Percentiles rank a stretch among this genome's conserved stretches.
These are phyloP conservation scores for Caenorhabditis sp. DNA, from an alignment of 2,888 invertebrate genomes.

Conservation along the genomic window DNA sequence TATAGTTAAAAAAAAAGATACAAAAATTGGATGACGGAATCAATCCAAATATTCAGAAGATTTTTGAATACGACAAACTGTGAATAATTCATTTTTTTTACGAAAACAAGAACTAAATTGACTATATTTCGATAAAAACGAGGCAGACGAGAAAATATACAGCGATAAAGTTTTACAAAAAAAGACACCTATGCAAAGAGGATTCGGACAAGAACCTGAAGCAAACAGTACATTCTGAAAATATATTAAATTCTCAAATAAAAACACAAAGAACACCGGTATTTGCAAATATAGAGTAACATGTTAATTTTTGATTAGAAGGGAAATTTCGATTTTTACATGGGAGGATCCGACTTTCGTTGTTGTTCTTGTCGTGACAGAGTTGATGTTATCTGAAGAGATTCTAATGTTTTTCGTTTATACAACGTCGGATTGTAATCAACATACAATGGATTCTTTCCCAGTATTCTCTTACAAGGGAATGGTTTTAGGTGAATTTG, in stretches of 20 bases:
- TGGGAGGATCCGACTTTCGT: constrained; percentile 21
- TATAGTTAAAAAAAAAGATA: not conserved
- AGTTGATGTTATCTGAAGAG: constrained; percentile 30
- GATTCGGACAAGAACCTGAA: not conserved
- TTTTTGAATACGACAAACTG: not conserved
- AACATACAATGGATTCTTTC: no score
- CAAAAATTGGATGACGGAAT: not conserved
- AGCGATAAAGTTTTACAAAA: not conserved
- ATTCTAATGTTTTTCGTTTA: not conserved
- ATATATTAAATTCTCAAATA: not conserved
- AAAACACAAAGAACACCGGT: constrained; percentile 22
- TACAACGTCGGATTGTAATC: not conserved
- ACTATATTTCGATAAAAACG: not conserved
- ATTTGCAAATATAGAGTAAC: constrained; percentile 16
- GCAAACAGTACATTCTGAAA: not conserved
- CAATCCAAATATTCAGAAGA: not conserved
- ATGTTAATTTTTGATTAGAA: not conserved
- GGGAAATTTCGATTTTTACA: not conserved
- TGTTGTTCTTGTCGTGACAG: constrained; percentile 12
- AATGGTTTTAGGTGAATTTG: no score
- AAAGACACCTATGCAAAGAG: not conserved
- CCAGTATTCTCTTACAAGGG: no score
- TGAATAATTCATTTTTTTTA: not conserved
- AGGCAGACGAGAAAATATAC: not conserved
- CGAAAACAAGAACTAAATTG: not conserved